Evolutionary conservation across 2,797 vertebrate species (phyloP), one percentile per base, ranked within the genome.

Genomic region (Sebastes nivosus): DNA sequence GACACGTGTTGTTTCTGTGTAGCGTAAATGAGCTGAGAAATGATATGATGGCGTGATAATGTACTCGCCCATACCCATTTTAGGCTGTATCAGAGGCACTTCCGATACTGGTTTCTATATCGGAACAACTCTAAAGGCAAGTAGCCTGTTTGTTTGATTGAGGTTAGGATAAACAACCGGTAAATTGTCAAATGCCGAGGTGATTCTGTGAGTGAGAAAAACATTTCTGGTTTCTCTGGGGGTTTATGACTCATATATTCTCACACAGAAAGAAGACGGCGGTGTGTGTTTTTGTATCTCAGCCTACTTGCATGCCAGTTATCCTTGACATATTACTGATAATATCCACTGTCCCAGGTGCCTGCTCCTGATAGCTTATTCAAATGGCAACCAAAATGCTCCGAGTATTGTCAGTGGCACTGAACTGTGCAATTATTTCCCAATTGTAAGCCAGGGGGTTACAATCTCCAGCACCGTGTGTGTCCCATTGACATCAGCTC

Each of bases 361-460:
- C 24, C 4, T 84, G 69, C 52, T 57, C 61, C 79, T 76, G 79
- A 88, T 82, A 80, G 77, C 75, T 89, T 83, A 88, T 86, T 89
- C 61, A 84, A 83, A 90, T 84, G 36, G 67, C 18, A 75, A 90
- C 59, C 61, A 46, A 84, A 89, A 79, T 68, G 75, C 57, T 85
- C 46, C 0, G 4, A 81, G 77, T 83, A 79, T 87, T 87, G 81
- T 88, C 78, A 76, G 81, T 67, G 67, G 50, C 82, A 79, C 75
- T 88, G 82, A 91, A 83, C 85, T 86, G 79, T 89, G 83, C 87
- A 85, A 85, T 89, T 85, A 87, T 91, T 89, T 87, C 72, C 81
- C 80, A 55, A 68, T 27, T 87, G 83, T 76, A 57, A 86, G 70
- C 83, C 83, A 18, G 2, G 63, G 67, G 82, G 79, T 70, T 83